Evolutionary conservation across 2,113 vertebrate species (phyloP).

Genomic region (Leptocoma aspasia): DNA sequence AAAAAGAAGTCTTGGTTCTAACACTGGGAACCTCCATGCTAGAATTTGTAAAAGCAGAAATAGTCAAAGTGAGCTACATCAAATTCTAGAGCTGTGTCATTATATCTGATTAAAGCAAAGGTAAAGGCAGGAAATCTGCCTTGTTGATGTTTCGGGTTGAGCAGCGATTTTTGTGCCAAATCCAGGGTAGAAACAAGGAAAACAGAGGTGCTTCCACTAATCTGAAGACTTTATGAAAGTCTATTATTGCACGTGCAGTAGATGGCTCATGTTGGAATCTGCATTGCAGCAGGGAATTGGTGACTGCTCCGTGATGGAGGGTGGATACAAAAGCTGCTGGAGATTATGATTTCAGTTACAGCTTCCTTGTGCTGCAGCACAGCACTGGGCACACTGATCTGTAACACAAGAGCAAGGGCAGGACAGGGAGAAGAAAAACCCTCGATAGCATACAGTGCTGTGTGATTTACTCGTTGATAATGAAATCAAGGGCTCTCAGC

Average conservation of each 20-base stretch:
- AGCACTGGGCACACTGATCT: background rate
- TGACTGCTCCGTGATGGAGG: accelerated
- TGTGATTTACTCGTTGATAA: background rate
- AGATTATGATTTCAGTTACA: background rate
- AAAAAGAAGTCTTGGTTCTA: background rate
- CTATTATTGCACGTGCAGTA: accelerated
- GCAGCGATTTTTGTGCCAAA: background rate
- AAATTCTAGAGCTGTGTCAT: background rate
- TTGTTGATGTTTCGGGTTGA: background rate
- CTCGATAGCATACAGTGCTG: background rate
- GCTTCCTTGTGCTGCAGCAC: background rate
- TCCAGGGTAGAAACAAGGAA: background rate
- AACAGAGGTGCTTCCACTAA: background rate
- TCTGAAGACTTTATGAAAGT: background rate
- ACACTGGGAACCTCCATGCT: background rate
- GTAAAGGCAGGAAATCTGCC: background rate
- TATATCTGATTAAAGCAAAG: background rate
- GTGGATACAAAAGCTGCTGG: background rate
- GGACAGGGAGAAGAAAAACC: background rate
- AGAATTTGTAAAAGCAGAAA: background rate
- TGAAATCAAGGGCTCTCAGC: background rate
- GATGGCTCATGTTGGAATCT: background rate
- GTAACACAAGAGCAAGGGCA: too few species aligned
- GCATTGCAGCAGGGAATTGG: background rate
- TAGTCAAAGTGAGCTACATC: background rate